phyloP scores from a whole-genome alignment of 2,888 invertebrate genomes.

The Clanis bilineata region DNA sequence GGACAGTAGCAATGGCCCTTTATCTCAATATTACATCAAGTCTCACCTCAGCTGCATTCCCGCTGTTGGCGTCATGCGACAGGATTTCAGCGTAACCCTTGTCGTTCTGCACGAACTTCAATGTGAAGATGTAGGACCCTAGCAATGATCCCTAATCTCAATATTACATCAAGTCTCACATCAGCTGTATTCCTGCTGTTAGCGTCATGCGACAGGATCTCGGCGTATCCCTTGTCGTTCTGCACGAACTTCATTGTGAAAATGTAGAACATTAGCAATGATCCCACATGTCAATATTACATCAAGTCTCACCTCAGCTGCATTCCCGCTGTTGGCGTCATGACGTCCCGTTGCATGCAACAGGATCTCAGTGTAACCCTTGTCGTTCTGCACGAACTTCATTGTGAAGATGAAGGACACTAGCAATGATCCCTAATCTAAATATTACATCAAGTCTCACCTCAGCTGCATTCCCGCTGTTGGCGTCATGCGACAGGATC shows the following conservation, averaged over 20 bases:
- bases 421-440: conserved; percentile 28
- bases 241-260: conserved; percentile 88
- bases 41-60: conserved; percentile 86
- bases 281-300: conserved; percentile 16
- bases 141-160: no score
- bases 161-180: no score
- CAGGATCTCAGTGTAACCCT: conserved; percentile 87
- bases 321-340: conserved; percentile 80
- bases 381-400: conserved; percentile 86
- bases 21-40: no score
- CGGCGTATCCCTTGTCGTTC: conserved; percentile 85
- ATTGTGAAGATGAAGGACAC: no score
- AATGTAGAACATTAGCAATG: conserved; percentile 32
- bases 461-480: conserved; percentile 84
- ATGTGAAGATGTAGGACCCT: no score
- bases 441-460: conserved; percentile 63
- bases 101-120: conserved; percentile 87
- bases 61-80: conserved; percentile 82
- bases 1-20: no score
- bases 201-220: conserved; percentile 85
- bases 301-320: conserved; percentile 83
- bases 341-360: no score
- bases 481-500: conserved; percentile 84
- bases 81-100: conserved; percentile 87
- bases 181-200: conserved; percentile 84